These are phyloP conservation scores for Monochamus alternatus DNA, from an alignment of 2,888 invertebrate species.

Conservation along the genomic window DNA sequence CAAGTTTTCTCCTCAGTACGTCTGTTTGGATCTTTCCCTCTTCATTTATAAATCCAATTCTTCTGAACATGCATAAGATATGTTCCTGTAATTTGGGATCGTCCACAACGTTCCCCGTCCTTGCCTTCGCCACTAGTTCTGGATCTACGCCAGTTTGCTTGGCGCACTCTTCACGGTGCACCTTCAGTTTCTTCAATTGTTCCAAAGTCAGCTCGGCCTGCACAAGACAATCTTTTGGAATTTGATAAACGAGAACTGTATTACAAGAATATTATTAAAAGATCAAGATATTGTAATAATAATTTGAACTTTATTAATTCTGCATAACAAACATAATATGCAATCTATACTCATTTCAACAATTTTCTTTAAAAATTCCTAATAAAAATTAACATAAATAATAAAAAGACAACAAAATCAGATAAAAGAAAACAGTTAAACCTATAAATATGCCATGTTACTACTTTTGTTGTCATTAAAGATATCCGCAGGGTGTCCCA, in stretches of 20 bases:
- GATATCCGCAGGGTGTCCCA: too few species aligned
- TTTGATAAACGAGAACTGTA: background rate
- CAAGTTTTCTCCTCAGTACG: slow-evolving; percentile 50
- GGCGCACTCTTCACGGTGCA: slow-evolving; percentile 51
- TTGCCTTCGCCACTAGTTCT: slow-evolving; percentile 51
- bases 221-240: background rate
- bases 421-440: too few species aligned
- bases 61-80: slow-evolving; percentile 54
- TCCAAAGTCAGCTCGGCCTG: slow-evolving; percentile 57
- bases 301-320: too few species aligned
- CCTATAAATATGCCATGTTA: too few species aligned
- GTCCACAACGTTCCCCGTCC: slow-evolving; percentile 48
- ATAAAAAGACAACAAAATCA: too few species aligned
- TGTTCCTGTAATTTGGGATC: slow-evolving; percentile 53
- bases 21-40: slow-evolving; percentile 53
- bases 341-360: too few species aligned
- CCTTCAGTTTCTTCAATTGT: slow-evolving; percentile 52
- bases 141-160: slow-evolving; percentile 47
- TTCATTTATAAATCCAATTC: slow-evolving; percentile 55
- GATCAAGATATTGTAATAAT: too few species aligned
- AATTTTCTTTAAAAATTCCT: too few species aligned
- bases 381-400: too few species aligned
- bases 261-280: background rate
- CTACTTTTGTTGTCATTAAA: too few species aligned
- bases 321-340: too few species aligned